Evolutionary conservation across 2,888 invertebrate genomes (phyloP).

Genomic region (Nomada ruficornis): DNA sequence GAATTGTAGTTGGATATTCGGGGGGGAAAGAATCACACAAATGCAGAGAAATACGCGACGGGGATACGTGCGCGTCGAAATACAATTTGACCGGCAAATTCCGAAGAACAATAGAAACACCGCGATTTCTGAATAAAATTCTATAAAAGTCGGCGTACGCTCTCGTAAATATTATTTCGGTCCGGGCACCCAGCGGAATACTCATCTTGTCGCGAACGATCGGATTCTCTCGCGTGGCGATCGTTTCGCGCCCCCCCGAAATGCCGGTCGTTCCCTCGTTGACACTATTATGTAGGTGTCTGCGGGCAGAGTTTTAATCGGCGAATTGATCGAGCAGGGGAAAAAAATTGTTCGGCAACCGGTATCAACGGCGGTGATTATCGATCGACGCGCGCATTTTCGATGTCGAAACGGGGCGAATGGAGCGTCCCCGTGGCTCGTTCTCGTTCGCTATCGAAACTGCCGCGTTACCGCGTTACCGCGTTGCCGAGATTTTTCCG

Average conservation of each 20-base stretch:
- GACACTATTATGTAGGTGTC: conserved; percentile 51
- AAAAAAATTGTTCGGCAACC: conserved; percentile 59
- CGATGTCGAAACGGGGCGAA: conserved; percentile 35
- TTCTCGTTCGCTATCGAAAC: conserved; percentile 63
- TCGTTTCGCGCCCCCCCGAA: background rate
- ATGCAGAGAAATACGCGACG: conserved; percentile 2
- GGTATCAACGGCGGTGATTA: conserved; percentile 64
- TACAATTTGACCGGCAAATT: conserved; percentile 27
- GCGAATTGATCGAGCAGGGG: conserved; percentile 50
- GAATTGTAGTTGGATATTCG: background rate
- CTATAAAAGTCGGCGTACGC: conserved; percentile 10
- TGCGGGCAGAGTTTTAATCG: conserved; percentile 65
- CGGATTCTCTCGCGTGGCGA: conserved; percentile 8
- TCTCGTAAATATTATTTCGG: conserved; percentile 40
- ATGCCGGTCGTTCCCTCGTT: conserved; percentile 20
- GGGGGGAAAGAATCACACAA: background rate
- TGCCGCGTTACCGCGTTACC: conserved; percentile 62
- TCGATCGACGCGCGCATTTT: conserved; percentile 65
- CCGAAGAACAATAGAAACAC: conserved; percentile 2
- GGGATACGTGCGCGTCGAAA: conserved; percentile 7
- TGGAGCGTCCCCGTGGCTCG: conserved; percentile 44
- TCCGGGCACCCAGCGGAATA: conserved; percentile 27
- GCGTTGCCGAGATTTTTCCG: conserved; percentile 66
- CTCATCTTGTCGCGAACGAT: conserved; percentile 48
- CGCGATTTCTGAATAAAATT: conserved; percentile 22